Base-by-base conservation (phyloP, 2,113 vertebrate species). In the Scophthalmus maximus region DNA sequence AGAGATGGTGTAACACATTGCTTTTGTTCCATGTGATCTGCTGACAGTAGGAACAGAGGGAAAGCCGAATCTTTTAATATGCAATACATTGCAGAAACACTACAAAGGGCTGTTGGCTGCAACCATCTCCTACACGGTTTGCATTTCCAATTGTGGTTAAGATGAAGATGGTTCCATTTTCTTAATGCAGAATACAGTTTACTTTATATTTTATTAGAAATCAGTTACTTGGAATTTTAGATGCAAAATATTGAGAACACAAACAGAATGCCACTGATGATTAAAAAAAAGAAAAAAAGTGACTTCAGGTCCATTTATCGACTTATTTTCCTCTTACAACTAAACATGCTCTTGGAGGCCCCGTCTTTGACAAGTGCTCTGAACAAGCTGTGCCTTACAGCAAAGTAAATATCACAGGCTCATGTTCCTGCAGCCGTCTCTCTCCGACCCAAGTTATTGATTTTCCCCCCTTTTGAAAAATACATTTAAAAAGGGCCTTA, bases 381-480 rank as follows among this genome's bases (percentile, higher is more conserved):
- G 50, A 87, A 87, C 76, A 89, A 26, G 15, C 76, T 66, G 30
- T 76, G 88, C 83, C 89, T 87, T 32, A 36, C 78, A 88, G 88
- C 85, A 76, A 81, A 83, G 87, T 84, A 84, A 88, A 88, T 82
- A 89, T 88, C 81, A 86, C 76, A 87, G 81, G 77, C 84, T 90
- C 73, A 51, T 87, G 78, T 86, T 92, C 85, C 88, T 83, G 79
- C 56, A 76, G 79, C 83, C 60, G 64, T 42, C 85, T 71, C 79
- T 83, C 84, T 81, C 68, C 36, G 50, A 82, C 79, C 81, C 85
- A 79, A 73, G 71, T 67, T 90, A 93, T 93, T 92, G 93, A 94
- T 93, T 91, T n/a, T 86, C 58, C 79, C 84, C 77, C 88, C 80
- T 88, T 89, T 86, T 87, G 81, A 91, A 92, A 91, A 91, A 92